Percentiles rank a stretch among this genome's conserved stretches.
phyloP scores from a whole-genome alignment of 2,888 invertebrate species.

The Nineta flava region DNA sequence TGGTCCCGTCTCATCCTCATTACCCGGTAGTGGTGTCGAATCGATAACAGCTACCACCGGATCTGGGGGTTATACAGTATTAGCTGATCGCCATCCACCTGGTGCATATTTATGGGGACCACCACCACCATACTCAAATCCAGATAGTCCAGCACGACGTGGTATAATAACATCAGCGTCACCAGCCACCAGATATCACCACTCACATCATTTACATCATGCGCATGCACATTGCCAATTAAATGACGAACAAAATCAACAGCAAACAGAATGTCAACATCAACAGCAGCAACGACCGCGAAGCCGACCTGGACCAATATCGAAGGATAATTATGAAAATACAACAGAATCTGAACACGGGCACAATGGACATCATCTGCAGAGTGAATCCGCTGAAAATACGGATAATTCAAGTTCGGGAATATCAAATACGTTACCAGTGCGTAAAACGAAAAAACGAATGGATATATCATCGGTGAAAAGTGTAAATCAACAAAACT shows the following conservation, averaged over 20 bases:
- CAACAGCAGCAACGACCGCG: conserved; percentile 12
- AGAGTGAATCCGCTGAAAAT: conserved; percentile 28
- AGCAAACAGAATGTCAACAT: conserved; percentile 18
- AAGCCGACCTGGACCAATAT: conserved; percentile 19
- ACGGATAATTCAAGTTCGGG: conserved; percentile 29
- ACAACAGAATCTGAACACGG: conserved; percentile 27
- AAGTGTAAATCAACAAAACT: conserved; percentile 21
- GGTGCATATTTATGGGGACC: conserved; percentile 64
- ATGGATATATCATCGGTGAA: conserved; percentile 30
- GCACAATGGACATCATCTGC: conserved; percentile 17
- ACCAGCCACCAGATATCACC: conserved; percentile 24
- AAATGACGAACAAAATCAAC: conserved; percentile 24
- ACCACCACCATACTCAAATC: conserved; percentile 75
- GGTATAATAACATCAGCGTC: conserved; percentile 21
- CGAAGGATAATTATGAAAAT: conserved; percentile 37
- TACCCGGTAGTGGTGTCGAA: conserved; percentile 15
- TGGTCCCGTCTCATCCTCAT: conserved; percentile 14
- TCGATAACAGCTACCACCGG: conserved; percentile 26
- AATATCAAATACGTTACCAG: conserved; percentile 36
- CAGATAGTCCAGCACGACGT: conserved; percentile 49
- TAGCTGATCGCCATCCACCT: conserved; percentile 37
- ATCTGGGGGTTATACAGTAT: conserved; percentile 39
- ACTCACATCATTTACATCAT: conserved; percentile 26
- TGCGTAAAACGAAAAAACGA: conserved; percentile 37
- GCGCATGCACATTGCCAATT: conserved; percentile 27